These are phyloP conservation scores for Chaetorhynchus papuensis DNA, from an alignment of 2,113 vertebrate species.

Conservation along the genomic window DNA sequence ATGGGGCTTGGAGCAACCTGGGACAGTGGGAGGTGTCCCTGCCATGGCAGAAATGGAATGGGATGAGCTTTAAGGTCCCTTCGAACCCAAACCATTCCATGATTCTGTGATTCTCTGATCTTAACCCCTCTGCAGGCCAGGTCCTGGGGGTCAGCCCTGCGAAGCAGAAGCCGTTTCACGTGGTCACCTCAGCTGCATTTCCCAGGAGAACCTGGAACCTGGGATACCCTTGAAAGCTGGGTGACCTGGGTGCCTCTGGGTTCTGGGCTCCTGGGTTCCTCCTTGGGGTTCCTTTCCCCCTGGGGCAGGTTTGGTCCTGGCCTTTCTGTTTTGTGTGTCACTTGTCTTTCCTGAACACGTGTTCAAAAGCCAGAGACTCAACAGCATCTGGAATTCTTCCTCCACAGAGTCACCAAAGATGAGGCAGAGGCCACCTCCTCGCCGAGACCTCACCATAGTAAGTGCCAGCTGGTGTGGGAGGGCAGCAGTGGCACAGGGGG, in stretches of 20 bases:
- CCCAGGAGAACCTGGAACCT: neutral
- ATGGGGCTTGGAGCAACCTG: accelerated
- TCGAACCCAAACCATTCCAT: neutral
- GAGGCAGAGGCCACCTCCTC: conserved; percentile 93
- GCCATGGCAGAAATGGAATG: neutral
- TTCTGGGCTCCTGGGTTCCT: neutral
- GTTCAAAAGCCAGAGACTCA: neutral
- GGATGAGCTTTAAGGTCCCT: neutral
- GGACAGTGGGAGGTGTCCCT: neutral
- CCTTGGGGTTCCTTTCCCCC: neutral
- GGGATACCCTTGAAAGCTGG: neutral
- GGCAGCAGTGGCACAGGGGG: neutral
- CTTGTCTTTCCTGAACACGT: neutral
- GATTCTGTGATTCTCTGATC: neutral
- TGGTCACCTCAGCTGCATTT: neutral
- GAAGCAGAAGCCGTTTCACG: neutral
- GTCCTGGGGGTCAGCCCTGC: neutral
- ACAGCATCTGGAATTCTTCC: conserved; percentile 10
- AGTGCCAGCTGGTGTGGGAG: conserved; percentile 51
- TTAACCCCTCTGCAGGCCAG: neutral
- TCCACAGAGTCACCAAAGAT: conserved; percentile 82
- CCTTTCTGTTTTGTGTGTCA: neutral
- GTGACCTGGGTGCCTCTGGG: neutral
- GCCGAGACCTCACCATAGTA: conserved; percentile 96
- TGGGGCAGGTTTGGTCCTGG: neutral